Conservation (phyloP, 2,888 invertebrate genomes). For the Cordilura impudica region DNA sequence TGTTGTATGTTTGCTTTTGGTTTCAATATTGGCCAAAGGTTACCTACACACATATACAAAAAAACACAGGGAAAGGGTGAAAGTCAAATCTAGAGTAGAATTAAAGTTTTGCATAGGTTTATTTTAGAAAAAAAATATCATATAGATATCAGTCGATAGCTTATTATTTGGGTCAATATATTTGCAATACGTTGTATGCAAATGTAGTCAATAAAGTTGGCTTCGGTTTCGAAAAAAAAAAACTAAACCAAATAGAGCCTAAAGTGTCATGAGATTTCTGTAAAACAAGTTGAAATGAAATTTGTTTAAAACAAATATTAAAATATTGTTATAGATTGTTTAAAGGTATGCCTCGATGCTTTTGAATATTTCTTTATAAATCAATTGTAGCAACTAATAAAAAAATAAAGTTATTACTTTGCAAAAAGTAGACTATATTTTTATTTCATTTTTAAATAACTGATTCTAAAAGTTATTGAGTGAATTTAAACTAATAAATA, state of each 20-base stretch:
- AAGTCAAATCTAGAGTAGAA: constrained; percentile 25
- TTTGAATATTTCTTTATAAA: constrained; percentile 44
- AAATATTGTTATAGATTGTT: constrained; percentile 21
- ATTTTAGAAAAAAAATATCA: constrained; percentile 1
- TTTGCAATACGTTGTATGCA: constrained; percentile 49
- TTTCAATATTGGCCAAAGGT: background rate
- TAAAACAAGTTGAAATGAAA: background rate
- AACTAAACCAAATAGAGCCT: constrained; percentile 21
- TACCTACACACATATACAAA: background rate
- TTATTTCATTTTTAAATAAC: background rate
- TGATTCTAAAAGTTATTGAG: no score
- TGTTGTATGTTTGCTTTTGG: constrained; percentile 17
- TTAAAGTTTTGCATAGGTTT: constrained; percentile 56
- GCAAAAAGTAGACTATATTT: background rate
- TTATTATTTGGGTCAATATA: constrained; percentile 60
- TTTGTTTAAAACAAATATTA: constrained; percentile 17
- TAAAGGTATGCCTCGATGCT: constrained; percentile 34
- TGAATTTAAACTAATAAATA: no score
- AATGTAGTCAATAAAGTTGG: constrained; percentile 28
- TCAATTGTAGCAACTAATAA: constrained; percentile 40
- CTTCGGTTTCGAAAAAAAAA: background rate
- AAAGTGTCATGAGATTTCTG: constrained; percentile 38
- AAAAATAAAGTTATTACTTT: constrained; percentile 34
- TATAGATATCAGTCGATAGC: constrained; percentile 55
- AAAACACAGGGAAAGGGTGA: constrained; percentile 32